A percentile compares a stretch with the other conserved stretches of the same genome.
These are phyloP conservation scores for Lasioglossum zephyrum DNA, from an alignment of 2,888 invertebrate genomes.

Conservation along the genomic window DNA sequence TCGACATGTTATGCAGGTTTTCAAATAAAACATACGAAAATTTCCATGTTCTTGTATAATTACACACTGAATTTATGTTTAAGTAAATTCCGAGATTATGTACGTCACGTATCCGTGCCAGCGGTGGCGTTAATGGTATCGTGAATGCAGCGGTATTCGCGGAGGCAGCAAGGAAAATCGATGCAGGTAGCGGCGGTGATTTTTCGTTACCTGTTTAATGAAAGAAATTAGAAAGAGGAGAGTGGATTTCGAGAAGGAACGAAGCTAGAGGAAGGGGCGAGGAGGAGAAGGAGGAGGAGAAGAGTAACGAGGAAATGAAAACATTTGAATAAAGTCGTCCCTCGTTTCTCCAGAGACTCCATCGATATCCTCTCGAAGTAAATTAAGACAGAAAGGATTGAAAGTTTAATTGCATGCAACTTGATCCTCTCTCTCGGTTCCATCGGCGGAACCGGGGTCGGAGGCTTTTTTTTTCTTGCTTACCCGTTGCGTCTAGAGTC, in stretches of 20 bases:
- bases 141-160: neutral
- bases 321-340: conserved; percentile 69
- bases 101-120: neutral
- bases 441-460: neutral
- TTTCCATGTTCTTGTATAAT: neutral
- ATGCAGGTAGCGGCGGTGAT: neutral
- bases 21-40: neutral
- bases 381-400: conserved; percentile 75
- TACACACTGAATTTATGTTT: neutral
- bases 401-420: conserved; percentile 80
- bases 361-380: conserved; percentile 70
- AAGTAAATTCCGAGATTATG: neutral
- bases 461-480: conserved; percentile 14
- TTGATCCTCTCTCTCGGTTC: conserved; percentile 49
- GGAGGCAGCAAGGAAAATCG: neutral
- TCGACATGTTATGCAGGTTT: neutral
- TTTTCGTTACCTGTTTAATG: neutral
- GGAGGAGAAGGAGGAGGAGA: conserved; percentile 23
- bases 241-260: conserved; percentile 1
- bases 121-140: neutral
- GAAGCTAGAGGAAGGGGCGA: neutral
- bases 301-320: conserved; percentile 54
- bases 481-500: conserved; percentile 21
- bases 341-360: conserved; percentile 48
- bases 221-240: neutral